Evolutionary conservation across 2,113 vertebrate genomes (phyloP), one percentile per base, ranked within the genome.

Genomic region (Lathamus discolor): DNA sequence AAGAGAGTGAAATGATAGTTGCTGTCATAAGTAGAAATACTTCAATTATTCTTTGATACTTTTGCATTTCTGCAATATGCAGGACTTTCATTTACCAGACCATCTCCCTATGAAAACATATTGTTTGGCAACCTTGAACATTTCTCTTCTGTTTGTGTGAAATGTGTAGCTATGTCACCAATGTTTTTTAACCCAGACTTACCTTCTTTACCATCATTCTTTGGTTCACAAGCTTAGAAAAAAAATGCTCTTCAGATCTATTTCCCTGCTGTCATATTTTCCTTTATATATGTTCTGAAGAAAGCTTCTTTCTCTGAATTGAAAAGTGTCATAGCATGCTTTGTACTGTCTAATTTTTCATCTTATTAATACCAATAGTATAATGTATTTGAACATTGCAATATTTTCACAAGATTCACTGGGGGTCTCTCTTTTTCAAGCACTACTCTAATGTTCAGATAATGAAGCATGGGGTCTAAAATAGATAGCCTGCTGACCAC

Each of bases 401-500:
- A 96, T 97, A 93, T 97, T 98, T 97, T 96, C 96, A 95, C 97
- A 97, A 95, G 96, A 97, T 97, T 98, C 96, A 88, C 37, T 87
- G 55, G 96, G 96, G 96, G 95, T 96, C 95, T 96, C 72, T 91
- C 89, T 91, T 97, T 98, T 97, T 96, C 80, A 90, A 97, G 87
- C 87, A 87, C 79, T 76, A 83, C 93, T 95, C 86, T 97, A 97
- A 95, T 93, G 86, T 97, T 98, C 93, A 93, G 88, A 97, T 96
- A 96, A 97, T 97, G 95, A 98, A 97, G 61, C 13, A 1, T 62
- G 44, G 86, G 91, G 73, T 79, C 87, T 96, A 96, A 97, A 98
- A 96, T 93, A 93, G 93, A 91, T 92, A 96, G 63, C 94, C 96
- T 97, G 97, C 96, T 97, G 97, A 97, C 96, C 93, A 97, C 90